These are phyloP conservation scores for Prosopocoilus inquinatus DNA, from an alignment of 2,888 invertebrate species.

Conservation along the genomic window DNA sequence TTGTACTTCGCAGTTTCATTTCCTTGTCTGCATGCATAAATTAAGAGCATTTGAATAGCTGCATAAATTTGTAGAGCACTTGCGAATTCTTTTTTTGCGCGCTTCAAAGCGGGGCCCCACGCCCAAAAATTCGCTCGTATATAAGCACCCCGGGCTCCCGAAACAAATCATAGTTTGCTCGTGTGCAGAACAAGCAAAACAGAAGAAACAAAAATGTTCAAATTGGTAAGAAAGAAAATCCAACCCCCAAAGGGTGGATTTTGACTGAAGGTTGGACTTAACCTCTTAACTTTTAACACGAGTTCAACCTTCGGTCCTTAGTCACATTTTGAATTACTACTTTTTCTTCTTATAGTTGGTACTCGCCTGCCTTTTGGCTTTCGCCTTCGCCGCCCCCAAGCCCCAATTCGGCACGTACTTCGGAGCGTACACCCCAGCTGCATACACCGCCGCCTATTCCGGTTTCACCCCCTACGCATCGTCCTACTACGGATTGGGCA, in stretches of 20 bases:
- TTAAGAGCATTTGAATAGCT: too few relatives aligned
- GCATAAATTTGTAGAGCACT: too few relatives aligned
- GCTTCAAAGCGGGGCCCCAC: too few relatives aligned
- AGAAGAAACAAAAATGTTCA: slow-evolving; percentile 29
- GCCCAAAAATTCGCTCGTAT: too few relatives aligned
- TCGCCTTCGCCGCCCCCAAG: slow-evolving; percentile 52
- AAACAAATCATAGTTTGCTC: slow-evolving; percentile 13
- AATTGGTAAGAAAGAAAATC: slow-evolving; percentile 27
- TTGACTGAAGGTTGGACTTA: neutral
- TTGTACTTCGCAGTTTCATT: too few relatives aligned
- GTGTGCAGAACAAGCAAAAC: slow-evolving; percentile 7
- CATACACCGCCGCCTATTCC: slow-evolving; percentile 20
- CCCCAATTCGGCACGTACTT: slow-evolving; percentile 37
- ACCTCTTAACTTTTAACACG: neutral
- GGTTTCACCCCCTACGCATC: slow-evolving; percentile 25
- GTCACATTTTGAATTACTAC: neutral
- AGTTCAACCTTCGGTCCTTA: neutral
- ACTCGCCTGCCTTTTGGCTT: slow-evolving; percentile 51
- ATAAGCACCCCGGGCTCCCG: too few relatives aligned
- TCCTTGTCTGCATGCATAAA: too few relatives aligned
- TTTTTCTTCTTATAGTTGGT: slow-evolving; percentile 46
- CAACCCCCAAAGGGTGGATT: neutral
- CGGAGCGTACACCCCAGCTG: slow-evolving; percentile 26
- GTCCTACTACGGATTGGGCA: slow-evolving; percentile 3
- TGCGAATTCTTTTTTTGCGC: too few relatives aligned